A percentile compares a stretch with the other conserved stretches of the same genome.
phyloP scores from a whole-genome alignment of 2,797 vertebrate species.

The Myoxocephalus aenaeus region DNA sequence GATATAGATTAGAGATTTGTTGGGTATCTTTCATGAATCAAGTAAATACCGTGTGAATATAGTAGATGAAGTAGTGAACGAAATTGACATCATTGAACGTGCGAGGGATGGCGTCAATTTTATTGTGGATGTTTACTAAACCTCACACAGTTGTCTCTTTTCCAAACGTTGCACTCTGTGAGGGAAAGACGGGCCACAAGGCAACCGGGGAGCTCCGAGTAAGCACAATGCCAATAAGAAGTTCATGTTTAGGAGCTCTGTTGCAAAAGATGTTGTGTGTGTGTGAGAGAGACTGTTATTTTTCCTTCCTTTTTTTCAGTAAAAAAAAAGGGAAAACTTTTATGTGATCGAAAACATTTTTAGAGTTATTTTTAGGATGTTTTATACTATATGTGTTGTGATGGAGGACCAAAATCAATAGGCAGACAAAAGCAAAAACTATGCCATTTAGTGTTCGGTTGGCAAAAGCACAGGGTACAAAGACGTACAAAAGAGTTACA shows the following conservation, averaged over 20 bases:
- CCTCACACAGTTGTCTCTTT: slow-evolving; percentile 79
- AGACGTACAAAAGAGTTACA: slow-evolving; percentile 62
- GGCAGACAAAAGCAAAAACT: slow-evolving; percentile 86
- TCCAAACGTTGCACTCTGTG: slow-evolving; percentile 79
- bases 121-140: slow-evolving; percentile 79
- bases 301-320: slow-evolving; percentile 76
- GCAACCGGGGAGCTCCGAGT: slow-evolving; percentile 66
- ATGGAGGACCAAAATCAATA: slow-evolving; percentile 88
- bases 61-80: slow-evolving; percentile 83
- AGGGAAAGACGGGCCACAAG: slow-evolving; percentile 70
- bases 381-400: slow-evolving; percentile 87
- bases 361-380: slow-evolving; percentile 88
- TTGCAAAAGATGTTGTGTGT: slow-evolving; percentile 79
- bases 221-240: slow-evolving; percentile 84
- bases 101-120: slow-evolving; percentile 76
- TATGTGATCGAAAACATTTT: slow-evolving; percentile 85
- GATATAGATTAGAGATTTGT: slow-evolving; percentile 83
- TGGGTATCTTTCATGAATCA: slow-evolving; percentile 84
- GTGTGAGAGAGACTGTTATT: slow-evolving; percentile 87
- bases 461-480: slow-evolving; percentile 84
- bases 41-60: slow-evolving; percentile 86
- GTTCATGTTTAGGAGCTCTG: slow-evolving; percentile 77
- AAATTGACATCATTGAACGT: slow-evolving; percentile 79
- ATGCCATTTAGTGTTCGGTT: slow-evolving; percentile 82
- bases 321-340: slow-evolving; percentile 80